Evolutionary conservation across 2,888 invertebrate genomes (phyloP).

Genomic region (Chrysolina americana): DNA sequence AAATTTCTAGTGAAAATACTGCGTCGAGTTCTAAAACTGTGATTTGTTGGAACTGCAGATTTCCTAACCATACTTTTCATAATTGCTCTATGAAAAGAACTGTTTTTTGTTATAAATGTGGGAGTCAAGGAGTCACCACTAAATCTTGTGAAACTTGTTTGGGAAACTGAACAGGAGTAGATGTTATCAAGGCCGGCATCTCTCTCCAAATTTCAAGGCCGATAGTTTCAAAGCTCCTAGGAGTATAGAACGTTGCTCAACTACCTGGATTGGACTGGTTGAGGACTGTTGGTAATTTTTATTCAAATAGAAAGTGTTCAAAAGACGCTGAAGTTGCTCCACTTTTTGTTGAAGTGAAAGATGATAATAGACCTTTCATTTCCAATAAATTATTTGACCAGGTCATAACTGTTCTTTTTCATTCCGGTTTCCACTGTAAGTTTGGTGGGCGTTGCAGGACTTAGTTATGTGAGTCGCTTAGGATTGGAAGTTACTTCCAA

Average conservation of each 20-base stretch:
- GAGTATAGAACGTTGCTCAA: neutral
- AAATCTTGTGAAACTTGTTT: neutral
- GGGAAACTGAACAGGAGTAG: neutral
- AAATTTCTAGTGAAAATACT: neutral
- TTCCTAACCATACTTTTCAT: neutral
- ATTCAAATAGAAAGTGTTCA: neutral
- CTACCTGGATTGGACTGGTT: neutral
- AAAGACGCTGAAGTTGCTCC: neutral
- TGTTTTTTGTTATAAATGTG: neutral
- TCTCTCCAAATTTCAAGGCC: neutral
- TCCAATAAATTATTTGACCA: neutral
- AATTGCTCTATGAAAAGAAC: neutral
- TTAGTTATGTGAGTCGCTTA: neutral
- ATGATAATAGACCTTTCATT: neutral
- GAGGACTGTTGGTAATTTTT: neutral
- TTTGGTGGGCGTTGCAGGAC: neutral
- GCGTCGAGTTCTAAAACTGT: neutral
- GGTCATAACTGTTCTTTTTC: neutral
- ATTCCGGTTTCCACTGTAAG: neutral
- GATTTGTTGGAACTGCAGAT: neutral
- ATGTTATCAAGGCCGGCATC: neutral
- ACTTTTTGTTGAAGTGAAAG: neutral
- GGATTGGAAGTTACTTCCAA: neutral
- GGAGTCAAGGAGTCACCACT: neutral
- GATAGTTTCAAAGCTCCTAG: neutral